phyloP scores from a whole-genome alignment of 2,797 vertebrate species.

The Acrocephalus scirpaceus region DNA sequence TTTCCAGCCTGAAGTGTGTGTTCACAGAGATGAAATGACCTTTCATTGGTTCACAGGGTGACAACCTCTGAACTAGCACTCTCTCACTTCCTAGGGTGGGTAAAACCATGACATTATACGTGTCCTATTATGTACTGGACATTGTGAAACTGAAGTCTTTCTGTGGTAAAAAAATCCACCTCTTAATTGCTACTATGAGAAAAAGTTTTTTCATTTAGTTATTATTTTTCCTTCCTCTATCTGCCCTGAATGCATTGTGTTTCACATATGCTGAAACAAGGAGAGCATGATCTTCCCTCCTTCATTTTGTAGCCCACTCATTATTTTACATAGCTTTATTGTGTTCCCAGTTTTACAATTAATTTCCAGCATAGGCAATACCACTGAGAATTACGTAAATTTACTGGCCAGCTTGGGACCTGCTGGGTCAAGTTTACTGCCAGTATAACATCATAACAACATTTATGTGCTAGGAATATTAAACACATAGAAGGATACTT shows the following conservation, averaged over 20 bases:
- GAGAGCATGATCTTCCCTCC: neutral
- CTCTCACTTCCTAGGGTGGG: no score
- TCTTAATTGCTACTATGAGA: neutral
- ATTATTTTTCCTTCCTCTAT: neutral
- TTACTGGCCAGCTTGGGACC: neutral
- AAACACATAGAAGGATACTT: neutral
- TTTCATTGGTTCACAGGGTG: no score
- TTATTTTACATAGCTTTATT: neutral
- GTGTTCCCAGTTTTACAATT: neutral
- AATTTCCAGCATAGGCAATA: neutral
- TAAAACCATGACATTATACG: neutral
- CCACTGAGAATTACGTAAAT: neutral
- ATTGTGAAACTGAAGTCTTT: neutral
- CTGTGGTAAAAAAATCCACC: neutral
- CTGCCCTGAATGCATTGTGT: neutral
- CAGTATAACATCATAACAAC: neutral
- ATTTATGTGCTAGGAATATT: neutral
- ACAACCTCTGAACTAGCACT: no score
- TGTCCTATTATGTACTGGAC: neutral
- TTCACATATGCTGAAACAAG: neutral
- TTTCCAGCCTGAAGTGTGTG: no score
- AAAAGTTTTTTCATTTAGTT: neutral
- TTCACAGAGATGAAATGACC: no score
- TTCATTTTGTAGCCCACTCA: neutral
- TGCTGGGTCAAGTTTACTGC: neutral